phyloP scores from a whole-genome alignment of 2,797 vertebrate genomes.

The Denticeps clupeoides region DNA sequence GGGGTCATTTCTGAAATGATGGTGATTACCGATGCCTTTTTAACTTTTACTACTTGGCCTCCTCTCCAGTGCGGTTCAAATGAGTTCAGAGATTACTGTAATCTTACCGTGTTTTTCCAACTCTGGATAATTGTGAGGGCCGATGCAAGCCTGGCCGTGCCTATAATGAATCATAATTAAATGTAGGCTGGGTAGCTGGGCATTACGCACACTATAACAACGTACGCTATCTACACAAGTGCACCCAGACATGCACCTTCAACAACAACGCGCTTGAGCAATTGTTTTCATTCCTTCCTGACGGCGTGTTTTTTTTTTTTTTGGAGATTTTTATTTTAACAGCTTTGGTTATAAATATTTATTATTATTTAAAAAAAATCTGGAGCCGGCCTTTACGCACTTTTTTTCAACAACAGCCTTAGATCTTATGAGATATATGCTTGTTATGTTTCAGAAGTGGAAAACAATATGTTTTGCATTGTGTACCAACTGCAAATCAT shows the following conservation, averaged over 20 bases:
- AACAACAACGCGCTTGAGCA: neutral
- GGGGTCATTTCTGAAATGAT: constrained; percentile 37
- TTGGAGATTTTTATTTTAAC: neutral
- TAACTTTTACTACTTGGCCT: constrained; percentile 34
- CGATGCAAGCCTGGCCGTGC: constrained; percentile 19
- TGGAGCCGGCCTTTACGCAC: no score
- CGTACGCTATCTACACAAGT: neutral
- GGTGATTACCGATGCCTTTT: constrained; percentile 32
- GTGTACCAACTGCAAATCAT: no score
- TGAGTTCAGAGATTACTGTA: constrained; percentile 32
- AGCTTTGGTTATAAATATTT: neutral
- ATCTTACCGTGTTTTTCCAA: constrained; percentile 25
- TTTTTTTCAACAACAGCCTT: no score
- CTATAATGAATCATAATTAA: constrained; percentile 23
- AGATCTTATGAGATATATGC: no score
- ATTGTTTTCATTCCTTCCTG: neutral
- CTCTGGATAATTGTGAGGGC: constrained; percentile 26
- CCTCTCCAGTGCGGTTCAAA: constrained; percentile 19
- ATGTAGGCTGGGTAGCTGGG: constrained; percentile 8
- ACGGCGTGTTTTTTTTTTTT: neutral
- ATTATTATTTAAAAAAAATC: neutral
- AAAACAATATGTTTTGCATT: no score
- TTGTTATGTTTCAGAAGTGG: no score
- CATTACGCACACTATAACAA: neutral
- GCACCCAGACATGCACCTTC: neutral